These are phyloP conservation scores for Agriopis aurantiaria DNA, from an alignment of 2,888 invertebrate genomes.

Conservation along the genomic window DNA sequence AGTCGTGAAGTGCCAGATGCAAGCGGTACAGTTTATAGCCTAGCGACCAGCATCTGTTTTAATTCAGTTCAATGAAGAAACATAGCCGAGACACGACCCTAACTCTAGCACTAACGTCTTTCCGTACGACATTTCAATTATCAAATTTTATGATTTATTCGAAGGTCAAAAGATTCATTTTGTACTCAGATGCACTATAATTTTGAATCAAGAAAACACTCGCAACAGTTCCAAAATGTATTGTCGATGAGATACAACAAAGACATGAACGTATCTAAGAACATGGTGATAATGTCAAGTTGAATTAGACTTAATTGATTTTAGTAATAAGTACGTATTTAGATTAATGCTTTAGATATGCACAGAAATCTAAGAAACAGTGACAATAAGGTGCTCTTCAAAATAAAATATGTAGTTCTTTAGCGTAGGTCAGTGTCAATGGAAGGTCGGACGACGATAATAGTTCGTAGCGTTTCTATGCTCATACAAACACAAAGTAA, in stretches of 20 bases:
- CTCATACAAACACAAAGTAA: neutral
- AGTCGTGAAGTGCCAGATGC: slow-evolving; percentile 30
- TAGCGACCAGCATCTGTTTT: slow-evolving; percentile 43
- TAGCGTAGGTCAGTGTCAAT: slow-evolving; percentile 29
- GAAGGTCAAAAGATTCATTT: neutral
- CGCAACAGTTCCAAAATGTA: neutral
- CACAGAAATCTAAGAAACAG: neutral
- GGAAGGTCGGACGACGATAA: slow-evolving; percentile 19
- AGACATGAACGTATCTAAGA: no score
- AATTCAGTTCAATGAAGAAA: slow-evolving; percentile 29
- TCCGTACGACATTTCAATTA: neutral
- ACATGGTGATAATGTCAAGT: no score
- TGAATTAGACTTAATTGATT: neutral
- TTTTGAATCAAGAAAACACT: neutral
- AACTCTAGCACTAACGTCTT: slow-evolving; percentile 2
- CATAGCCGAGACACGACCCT: slow-evolving; percentile 26
- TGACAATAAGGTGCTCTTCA: slow-evolving; percentile 8
- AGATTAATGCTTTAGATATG: neutral
- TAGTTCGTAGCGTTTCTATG: slow-evolving; percentile 1
- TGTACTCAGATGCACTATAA: no score
- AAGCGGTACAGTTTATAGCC: slow-evolving; percentile 33
- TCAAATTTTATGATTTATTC: slow-evolving; percentile 1
- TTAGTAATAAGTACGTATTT: no score
- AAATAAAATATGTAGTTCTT: slow-evolving; percentile 9
- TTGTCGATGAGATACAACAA: neutral